A percentile compares a stretch with the other conserved stretches of the same genome.
Evolutionary conservation across 2,888 invertebrate species (phyloP).

Genomic region (Sesia apiformis): DNA sequence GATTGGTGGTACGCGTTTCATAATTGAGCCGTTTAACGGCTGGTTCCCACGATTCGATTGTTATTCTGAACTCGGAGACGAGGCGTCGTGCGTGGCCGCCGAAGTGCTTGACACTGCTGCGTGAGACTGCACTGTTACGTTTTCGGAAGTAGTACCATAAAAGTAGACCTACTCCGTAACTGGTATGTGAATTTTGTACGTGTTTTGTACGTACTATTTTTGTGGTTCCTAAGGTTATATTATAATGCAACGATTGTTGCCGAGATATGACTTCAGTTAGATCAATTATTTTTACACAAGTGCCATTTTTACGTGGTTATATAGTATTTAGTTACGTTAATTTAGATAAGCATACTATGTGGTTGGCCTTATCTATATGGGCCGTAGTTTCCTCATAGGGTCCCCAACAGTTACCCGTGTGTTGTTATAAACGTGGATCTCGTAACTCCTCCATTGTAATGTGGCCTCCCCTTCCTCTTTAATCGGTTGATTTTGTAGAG

Average conservation of each 20-base stretch:
- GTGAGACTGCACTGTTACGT: conserved; percentile 26
- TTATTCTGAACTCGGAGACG: conserved; percentile 41
- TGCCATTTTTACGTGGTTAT: too few species aligned
- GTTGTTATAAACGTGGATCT: conserved; percentile 3
- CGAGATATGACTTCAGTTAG: too few species aligned
- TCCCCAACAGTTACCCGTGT: conserved; percentile 33
- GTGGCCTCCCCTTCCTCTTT: conserved; percentile 6
- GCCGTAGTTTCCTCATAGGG: conserved; percentile 58
- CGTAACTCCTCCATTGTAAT: conserved; percentile 7
- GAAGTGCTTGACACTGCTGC: conserved; percentile 22
- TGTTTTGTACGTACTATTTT: background rate
- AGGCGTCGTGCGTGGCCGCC: conserved; percentile 40
- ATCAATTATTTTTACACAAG: too few species aligned
- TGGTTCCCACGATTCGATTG: conserved; percentile 65
- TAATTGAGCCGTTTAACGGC: conserved; percentile 46
- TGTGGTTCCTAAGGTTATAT: background rate
- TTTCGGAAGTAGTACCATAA: conserved; percentile 24
- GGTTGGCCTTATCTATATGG: conserved; percentile 56
- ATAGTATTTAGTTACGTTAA: background rate
- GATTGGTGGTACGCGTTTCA: conserved; percentile 43
- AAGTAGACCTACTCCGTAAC: background rate
- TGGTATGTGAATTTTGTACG: background rate
- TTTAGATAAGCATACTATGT: conserved; percentile 12
- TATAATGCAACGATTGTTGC: background rate
- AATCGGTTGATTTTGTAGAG: conserved; percentile 1